A percentile compares a stretch with the other conserved stretches of the same genome.
Evolutionary conservation across 2,888 invertebrate species (phyloP).

Genomic region (Frankliniella intonsa): DNA sequence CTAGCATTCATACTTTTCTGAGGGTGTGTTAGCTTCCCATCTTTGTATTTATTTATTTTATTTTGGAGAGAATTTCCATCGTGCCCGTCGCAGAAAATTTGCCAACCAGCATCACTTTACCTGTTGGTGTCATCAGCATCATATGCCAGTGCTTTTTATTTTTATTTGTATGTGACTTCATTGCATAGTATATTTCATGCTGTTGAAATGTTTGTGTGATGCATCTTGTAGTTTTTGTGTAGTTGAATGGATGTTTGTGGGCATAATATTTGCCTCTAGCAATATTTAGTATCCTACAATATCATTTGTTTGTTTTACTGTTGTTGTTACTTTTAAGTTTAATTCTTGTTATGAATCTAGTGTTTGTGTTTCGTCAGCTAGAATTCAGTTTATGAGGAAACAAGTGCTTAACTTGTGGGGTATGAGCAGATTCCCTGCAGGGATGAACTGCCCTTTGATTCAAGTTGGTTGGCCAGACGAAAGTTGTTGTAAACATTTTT

Average conservation of each 20-base stretch:
- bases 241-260: constrained; percentile 18
- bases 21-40: constrained; percentile 13
- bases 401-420: background rate
- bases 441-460: background rate
- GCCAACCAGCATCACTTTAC: constrained; percentile 9
- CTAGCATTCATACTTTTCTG: background rate
- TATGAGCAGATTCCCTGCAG: background rate
- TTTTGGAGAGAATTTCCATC: background rate
- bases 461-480: constrained; percentile 7
- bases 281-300: constrained; percentile 17
- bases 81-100: background rate
- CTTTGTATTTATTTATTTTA: constrained; percentile 25
- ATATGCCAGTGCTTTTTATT: background rate
- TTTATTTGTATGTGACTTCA: background rate
- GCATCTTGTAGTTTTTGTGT: constrained; percentile 7
- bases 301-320: constrained; percentile 25
- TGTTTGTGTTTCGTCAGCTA: constrained; percentile 17
- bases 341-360: constrained; percentile 23
- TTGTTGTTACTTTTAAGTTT: constrained; percentile 25
- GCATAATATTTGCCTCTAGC: constrained; percentile 8
- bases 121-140: background rate
- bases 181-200: background rate
- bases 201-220: background rate
- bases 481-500: background rate
- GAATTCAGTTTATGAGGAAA: constrained; percentile 16